A percentile compares a stretch with the other conserved stretches of the same genome.
phyloP scores from a whole-genome alignment of 2,888 invertebrate species.

The Caradrina clavipalpis region DNA sequence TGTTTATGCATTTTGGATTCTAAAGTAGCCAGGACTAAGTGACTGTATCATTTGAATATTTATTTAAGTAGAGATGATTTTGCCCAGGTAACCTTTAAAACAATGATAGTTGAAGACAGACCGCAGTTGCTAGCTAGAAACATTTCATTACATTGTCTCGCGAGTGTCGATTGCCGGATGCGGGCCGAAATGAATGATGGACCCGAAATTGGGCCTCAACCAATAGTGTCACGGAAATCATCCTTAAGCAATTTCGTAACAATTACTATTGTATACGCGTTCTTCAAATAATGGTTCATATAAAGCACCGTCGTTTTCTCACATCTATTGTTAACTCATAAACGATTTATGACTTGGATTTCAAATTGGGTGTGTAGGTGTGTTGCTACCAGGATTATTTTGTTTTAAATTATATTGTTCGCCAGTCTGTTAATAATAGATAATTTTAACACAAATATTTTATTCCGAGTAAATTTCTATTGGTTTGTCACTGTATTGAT shows the following conservation, averaged over 20 bases:
- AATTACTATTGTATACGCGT: slow-evolving; percentile 1
- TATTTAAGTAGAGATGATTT: neutral
- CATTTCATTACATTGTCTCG: slow-evolving; percentile 1
- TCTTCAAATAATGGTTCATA: slow-evolving; percentile 1
- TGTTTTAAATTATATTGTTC: too few relatives aligned
- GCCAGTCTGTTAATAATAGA: too few relatives aligned
- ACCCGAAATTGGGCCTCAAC: slow-evolving; percentile 3
- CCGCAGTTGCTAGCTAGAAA: neutral
- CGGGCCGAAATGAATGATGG: slow-evolving; percentile 2
- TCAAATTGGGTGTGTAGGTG: neutral
- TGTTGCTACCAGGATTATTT: too few relatives aligned
- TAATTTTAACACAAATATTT: neutral
- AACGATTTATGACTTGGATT: neutral
- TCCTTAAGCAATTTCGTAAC: slow-evolving; percentile 25
- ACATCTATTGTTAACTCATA: slow-evolving; percentile 9
- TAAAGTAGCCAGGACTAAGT: too few relatives aligned
- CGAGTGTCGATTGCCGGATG: slow-evolving; percentile 13
- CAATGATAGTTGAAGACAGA: neutral
- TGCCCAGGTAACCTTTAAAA: neutral
- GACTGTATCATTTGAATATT: too few relatives aligned
- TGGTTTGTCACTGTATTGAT: neutral
- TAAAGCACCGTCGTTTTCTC: slow-evolving; percentile 7
- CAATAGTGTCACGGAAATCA: slow-evolving; percentile 14
- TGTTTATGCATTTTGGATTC: too few relatives aligned
- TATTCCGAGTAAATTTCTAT: neutral